Evolutionary conservation across 2,113 vertebrate genomes (phyloP).

Genomic region (Microcebus lehilahytsara): DNA sequence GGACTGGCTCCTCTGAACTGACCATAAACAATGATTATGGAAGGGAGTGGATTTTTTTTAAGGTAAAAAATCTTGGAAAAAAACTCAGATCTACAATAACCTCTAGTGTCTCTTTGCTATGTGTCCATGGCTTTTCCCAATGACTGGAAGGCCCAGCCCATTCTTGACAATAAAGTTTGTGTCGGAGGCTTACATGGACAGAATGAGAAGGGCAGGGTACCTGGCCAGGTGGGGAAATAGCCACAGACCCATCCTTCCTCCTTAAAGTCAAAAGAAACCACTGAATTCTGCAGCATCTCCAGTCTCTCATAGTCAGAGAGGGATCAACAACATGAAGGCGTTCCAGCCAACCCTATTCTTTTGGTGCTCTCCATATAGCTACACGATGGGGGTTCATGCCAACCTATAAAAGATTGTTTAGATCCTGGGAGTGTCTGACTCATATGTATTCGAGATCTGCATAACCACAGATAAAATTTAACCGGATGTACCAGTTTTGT

Average conservation of each 20-base stretch:
- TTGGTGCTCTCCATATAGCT: not conserved
- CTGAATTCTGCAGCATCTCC: not conserved
- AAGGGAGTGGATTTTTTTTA: not conserved
- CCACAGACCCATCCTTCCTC: not conserved
- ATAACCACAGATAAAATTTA: constrained; percentile 31
- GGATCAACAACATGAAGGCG: not conserved
- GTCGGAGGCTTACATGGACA: not conserved
- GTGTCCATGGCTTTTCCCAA: not conserved
- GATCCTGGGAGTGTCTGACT: constrained; percentile 55
- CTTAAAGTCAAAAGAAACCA: not conserved
- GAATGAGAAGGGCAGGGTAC: not conserved
- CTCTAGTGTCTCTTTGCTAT: not conserved
- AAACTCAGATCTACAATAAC: not conserved
- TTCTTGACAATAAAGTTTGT: not conserved
- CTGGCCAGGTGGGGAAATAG: not conserved
- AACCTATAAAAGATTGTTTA: constrained; percentile 33
- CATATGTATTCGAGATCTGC: constrained; percentile 33
- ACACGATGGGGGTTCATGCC: not conserved
- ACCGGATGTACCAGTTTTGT: constrained; percentile 17
- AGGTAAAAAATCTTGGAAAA: not conserved
- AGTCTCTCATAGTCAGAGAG: not conserved
- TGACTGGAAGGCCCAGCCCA: not conserved
- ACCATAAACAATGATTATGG: not conserved
- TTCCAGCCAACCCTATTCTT: not conserved
- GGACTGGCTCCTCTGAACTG: not conserved